Conservation (phyloP, 2,113 vertebrate genomes). For the Psephotus haematonotus region DNA sequence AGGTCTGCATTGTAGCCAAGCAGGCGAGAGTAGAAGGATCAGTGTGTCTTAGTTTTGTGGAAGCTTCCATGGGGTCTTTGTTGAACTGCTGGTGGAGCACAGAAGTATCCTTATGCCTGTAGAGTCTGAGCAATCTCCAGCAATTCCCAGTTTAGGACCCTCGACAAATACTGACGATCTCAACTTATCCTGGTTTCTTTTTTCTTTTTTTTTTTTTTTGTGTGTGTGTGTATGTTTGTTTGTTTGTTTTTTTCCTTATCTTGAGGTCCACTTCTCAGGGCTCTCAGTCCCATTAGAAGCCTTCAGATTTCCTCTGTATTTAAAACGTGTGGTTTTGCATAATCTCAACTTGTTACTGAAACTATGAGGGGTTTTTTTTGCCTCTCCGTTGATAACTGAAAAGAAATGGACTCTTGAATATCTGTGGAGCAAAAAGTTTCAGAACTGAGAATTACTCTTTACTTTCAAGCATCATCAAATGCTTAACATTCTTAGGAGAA, state of each 20-base stretch:
- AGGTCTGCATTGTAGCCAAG: neutral
- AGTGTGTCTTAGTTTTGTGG: neutral
- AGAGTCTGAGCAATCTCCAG: neutral
- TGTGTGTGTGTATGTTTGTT: no score
- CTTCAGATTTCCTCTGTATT: neutral
- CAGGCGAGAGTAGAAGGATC: neutral
- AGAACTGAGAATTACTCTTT: neutral
- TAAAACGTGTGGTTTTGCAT: neutral
- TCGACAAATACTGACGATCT: neutral
- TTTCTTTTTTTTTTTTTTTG: no score
- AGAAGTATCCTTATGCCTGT: neutral
- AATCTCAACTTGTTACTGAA: neutral
- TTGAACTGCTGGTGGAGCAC: neutral
- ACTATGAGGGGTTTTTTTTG: neutral
- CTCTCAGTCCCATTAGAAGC: neutral
- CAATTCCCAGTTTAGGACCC: neutral
- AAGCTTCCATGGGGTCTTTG: neutral
- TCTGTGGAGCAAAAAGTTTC: neutral
- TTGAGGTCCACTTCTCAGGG: accelerated
- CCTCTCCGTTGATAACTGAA: neutral
- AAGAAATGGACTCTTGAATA: neutral
- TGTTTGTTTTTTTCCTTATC: neutral
- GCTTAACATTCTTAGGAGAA: neutral
- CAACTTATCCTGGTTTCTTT: neutral
- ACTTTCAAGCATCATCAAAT: neutral